Evolutionary conservation across 2,888 invertebrate genomes (phyloP).

Genomic region (Pimpla rufipes): DNA sequence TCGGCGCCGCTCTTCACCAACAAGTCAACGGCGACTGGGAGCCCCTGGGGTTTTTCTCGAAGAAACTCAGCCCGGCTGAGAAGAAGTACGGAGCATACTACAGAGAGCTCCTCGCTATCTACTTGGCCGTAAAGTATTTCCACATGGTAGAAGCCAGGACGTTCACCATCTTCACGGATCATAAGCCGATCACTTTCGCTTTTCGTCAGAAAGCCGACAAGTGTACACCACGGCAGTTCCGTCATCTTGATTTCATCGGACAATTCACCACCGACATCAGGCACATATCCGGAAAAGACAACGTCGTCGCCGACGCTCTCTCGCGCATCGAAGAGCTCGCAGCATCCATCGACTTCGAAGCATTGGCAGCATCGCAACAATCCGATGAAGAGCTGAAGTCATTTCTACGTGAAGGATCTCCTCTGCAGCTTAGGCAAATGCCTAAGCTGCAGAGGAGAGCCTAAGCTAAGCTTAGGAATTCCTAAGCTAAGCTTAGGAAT

Average conservation of each 20-base stretch:
- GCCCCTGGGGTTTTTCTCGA: too few relatives aligned
- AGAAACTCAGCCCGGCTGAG: conserved; percentile 70
- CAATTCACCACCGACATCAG: conserved; percentile 10
- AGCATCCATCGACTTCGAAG: conserved; percentile 2
- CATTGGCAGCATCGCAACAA: conserved; percentile 17
- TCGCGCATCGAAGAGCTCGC: conserved; percentile 1
- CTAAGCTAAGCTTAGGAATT: too few relatives aligned
- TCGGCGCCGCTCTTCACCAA: too few relatives aligned
- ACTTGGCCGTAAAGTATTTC: conserved; percentile 45
- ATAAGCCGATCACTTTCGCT: conserved; percentile 14
- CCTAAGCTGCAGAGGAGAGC: too few relatives aligned
- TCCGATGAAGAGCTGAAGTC: conserved; percentile 18
- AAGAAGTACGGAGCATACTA: background rate
- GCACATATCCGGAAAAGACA: conserved; percentile 10
- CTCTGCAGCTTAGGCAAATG: conserved; percentile 37
- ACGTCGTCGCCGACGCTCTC: conserved; percentile 6
- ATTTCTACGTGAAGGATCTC: conserved; percentile 10
- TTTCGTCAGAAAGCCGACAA: conserved; percentile 12
- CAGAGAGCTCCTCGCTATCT: conserved; percentile 65
- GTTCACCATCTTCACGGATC: background rate
- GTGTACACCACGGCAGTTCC: background rate
- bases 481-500: too few relatives aligned
- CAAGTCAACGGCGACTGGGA: too few relatives aligned
- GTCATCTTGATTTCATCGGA: conserved; percentile 10
- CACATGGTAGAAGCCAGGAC: too few relatives aligned